Evolutionary conservation across 2,113 vertebrate species (phyloP).

Genomic region (Beaufortia kweichowensis): DNA sequence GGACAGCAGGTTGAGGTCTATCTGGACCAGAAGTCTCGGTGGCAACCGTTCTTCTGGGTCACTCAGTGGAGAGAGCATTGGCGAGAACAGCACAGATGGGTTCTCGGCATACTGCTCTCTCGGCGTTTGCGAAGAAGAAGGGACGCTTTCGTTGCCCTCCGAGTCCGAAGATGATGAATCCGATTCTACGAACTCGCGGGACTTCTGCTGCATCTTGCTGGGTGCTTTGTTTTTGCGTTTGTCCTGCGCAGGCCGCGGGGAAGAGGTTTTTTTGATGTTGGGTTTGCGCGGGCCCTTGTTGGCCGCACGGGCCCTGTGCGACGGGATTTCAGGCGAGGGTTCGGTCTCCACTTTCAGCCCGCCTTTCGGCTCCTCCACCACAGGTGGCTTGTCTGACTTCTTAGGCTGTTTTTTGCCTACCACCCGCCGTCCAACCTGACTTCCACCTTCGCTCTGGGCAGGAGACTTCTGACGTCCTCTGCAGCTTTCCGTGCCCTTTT

Average conservation of each 20-base stretch:
- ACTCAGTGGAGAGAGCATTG: constrained; percentile 93
- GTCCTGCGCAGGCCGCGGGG: constrained; percentile 82
- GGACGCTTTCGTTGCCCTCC: constrained; percentile 94
- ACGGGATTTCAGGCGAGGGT: constrained; percentile 84
- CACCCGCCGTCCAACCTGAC: constrained; percentile 79
- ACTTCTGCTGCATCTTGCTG: constrained; percentile 89
- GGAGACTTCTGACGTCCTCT: constrained; percentile 93
- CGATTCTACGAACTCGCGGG: constrained; percentile 92
- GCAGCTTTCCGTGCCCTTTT: constrained; percentile 86
- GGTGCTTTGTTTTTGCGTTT: constrained; percentile 89
- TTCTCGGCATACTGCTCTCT: constrained; percentile 87
- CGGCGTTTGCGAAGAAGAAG: constrained; percentile 93
- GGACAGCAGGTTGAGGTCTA: constrained; percentile 91
- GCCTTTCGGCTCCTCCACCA: constrained; percentile 87
- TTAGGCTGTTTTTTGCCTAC: constrained; percentile 96
- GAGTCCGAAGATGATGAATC: constrained; percentile 96
- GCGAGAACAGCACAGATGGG: constrained; percentile 90
- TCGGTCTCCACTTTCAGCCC: constrained; percentile 94
- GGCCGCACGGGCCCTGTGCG: constrained; percentile 87
- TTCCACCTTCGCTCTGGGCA: constrained; percentile 84
- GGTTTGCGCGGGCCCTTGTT: constrained; percentile 95
- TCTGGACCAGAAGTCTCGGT: constrained; percentile 87
- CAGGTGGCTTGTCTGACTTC: constrained; percentile 87
- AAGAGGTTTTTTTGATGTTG: constrained; percentile 87
- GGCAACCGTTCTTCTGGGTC: constrained; percentile 90